Evolutionary conservation across 2,113 vertebrate species (phyloP).

Genomic region (Paraplagusia blochii): DNA sequence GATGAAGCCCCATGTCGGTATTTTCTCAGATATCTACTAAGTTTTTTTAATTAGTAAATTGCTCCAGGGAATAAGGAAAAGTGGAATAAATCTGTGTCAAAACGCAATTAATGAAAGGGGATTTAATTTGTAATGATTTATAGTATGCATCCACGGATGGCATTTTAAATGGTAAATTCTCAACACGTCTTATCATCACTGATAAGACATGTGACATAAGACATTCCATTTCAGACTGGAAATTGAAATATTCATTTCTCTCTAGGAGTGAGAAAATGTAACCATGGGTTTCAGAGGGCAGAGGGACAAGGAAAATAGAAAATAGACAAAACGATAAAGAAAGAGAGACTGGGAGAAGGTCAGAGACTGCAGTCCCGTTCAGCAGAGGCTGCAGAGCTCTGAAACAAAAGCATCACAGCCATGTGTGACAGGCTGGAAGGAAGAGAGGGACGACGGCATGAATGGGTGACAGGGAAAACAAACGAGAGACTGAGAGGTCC

Average conservation of each 20-base stretch:
- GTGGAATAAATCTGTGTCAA: too few relatives aligned
- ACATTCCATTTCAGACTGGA: too few relatives aligned
- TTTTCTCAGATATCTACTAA: too few relatives aligned
- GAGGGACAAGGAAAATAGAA: not conserved
- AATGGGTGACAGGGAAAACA: constrained; percentile 33
- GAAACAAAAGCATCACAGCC: constrained; percentile 46
- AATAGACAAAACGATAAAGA: not conserved
- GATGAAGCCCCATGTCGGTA: too few relatives aligned
- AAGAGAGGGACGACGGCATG: constrained; percentile 37
- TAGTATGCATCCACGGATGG: not conserved
- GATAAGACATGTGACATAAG: too few relatives aligned
- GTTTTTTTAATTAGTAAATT: too few relatives aligned
- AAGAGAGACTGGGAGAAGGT: constrained; percentile 5
- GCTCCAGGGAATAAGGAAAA: too few relatives aligned
- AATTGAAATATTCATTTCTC: not conserved
- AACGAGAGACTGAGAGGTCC: constrained; percentile 23
- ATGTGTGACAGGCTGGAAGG: constrained; percentile 31
- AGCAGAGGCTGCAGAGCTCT: constrained; percentile 46
- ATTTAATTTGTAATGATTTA: not conserved
- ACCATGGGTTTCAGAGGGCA: not conserved
- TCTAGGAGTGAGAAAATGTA: not conserved
- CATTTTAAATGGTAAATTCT: not conserved
- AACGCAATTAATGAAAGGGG: not conserved
- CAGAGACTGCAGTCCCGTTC: constrained; percentile 33
- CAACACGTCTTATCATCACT: not conserved